Evolutionary conservation across 2,888 invertebrate genomes (phyloP), one percentile per base, ranked within the genome.

Genomic region (Julus scanicus): DNA sequence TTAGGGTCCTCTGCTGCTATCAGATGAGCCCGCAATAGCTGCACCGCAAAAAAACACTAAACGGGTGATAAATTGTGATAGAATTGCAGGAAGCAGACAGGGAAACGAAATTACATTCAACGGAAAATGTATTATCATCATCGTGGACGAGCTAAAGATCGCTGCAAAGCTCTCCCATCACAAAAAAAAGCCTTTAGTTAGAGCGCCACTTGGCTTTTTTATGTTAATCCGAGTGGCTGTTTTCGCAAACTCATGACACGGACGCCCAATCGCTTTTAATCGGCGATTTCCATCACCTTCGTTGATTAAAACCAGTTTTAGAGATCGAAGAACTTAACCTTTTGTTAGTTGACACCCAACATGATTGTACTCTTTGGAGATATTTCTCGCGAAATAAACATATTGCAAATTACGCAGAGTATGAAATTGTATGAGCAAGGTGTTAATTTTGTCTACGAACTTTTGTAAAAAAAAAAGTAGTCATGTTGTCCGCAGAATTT

Each of bases 31-130:
- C 29, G 80, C 80, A 80, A 80, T 80, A 80, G 80, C 13, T 37
- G 37, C 80, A 80, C 80, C 80, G 15, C 80, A 80, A 80, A 80
- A 71, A 80, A 80, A 80, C 80, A 80, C 80, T 80, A 80, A 80
- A 80, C 80, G 80, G 80, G 80, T 80, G 80, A 80, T 80, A 80
- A 80, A 80, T 80, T 80, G 80, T 80, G 80, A 80, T 80, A 80
- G 80, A 80, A 80, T 80, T 80, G 80, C 80, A 80, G 80, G 80
- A 80, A 80, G 80, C 80, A 80, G 80, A 80, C 80, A 80, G 80
- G 80, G 80, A 80, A 80, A 80, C 80, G 80, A 80, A 80, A 80
- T 80, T 80, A 80, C 80, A 80, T 80, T 80, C 80, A 80, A 80
- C 80, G 80, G 80, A 80, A 80, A 80, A 80, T 80, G 80, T 80